Evolutionary conservation across 2,797 vertebrate genomes (phyloP), one percentile per base, ranked within the genome.

Genomic region (Acipenser transmontanus): DNA sequence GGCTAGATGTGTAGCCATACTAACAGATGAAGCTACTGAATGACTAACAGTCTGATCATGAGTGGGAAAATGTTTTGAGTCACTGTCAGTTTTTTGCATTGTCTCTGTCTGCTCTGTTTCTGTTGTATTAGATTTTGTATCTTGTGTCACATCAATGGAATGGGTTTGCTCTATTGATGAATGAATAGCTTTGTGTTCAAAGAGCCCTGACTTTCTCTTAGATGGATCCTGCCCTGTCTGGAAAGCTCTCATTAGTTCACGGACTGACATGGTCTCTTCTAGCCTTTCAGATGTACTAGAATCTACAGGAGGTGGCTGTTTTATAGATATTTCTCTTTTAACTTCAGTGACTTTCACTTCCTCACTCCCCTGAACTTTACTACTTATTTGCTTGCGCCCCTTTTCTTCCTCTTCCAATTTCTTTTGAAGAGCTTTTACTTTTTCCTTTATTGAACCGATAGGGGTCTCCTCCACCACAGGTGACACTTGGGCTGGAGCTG

Each of bases 361-460:
- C 68, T 92, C 88, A 78, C 88, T 91, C 62, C 89, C 80, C 69
- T 88, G 87, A 34, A 34, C 73, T 70, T 94, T 93, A 69, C 84
- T 82, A 1, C 88, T 87, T 54, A 85, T 67, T 71, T 88, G 88
- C 72, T 91, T 93, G 73, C 87, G 89, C 9, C 83, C 80, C 73
- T 93, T 96, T 85, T 99, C 92, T 71, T 99, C 97, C 68, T 95
- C 95, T 71, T 98, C 97, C 64, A 99, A 95, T 73, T 92, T 91
- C 74, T 95, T 93, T 78, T 99, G 97, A 76, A 99, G 94, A 70
- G 97, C 97, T 84, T 98, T 99, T 48, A 99, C 97, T 85, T 98
- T 99, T 77, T 98, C 97, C 87, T 96, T 98, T 78, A 99, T 99
- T 34, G 96, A 98, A 50, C 97, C 97, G 62, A 99, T 99, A 20